Conservation (phyloP, 2,888 invertebrate genomes). For the Sphinx pinastri region DNA sequence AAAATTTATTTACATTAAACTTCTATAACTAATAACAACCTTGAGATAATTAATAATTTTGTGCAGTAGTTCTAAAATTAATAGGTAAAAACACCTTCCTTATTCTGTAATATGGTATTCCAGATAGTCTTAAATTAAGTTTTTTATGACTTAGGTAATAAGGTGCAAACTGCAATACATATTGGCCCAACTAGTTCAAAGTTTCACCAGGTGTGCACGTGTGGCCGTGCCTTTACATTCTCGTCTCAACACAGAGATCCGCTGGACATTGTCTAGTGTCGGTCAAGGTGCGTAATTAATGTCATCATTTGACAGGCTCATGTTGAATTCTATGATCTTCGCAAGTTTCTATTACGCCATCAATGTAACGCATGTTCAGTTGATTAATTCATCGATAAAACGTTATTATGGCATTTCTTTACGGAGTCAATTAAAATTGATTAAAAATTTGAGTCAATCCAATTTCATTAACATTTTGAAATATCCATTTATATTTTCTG, state of each 20-base stretch:
- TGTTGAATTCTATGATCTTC: neutral
- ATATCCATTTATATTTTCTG: too few species aligned
- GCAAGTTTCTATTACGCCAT: neutral
- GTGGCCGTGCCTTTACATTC: neutral
- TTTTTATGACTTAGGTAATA: too few species aligned
- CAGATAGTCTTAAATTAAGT: too few species aligned
- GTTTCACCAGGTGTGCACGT: neutral
- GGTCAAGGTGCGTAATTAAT: constrained; percentile 11
- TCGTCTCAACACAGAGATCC: neutral
- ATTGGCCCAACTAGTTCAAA: neutral
- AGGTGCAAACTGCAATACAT: too few species aligned
- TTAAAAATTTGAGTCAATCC: too few species aligned
- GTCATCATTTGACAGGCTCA: constrained; percentile 1
- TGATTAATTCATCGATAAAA: neutral
- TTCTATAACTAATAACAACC: too few species aligned
- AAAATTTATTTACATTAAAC: too few species aligned
- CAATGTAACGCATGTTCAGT: neutral
- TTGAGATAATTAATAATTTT: too few species aligned
- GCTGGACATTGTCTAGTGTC: neutral
- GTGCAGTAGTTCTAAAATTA: too few species aligned
- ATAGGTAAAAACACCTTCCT: too few species aligned
- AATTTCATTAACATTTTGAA: too few species aligned
- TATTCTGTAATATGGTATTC: too few species aligned
- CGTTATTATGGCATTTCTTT: neutral
- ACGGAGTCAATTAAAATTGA: neutral